Evolutionary conservation across 2,113 vertebrate genomes (phyloP), one percentile per base, ranked within the genome.

Genomic region (Leucoraja erinaceus): DNA sequence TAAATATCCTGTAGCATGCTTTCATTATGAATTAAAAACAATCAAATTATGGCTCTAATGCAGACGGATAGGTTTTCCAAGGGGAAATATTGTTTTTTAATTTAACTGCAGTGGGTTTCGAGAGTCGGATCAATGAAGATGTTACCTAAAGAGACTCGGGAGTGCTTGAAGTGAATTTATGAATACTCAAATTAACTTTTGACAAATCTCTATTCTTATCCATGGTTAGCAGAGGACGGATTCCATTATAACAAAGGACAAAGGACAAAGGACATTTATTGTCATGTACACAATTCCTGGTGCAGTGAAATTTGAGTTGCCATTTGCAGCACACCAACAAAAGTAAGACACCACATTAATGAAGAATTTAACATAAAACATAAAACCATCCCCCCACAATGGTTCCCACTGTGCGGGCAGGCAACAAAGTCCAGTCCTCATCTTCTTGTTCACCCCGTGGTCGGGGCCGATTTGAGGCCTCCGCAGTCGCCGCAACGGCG

Each of bases 111-210:
- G 25, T 56, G 79, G 47, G 75, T n/a, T 76, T 31, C 75, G 20
- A 83, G 54, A 83, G 78, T 22, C 16, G 0, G 16, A 7, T 1
- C 38, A 81, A 83, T 25, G 47, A 59, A 83, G 54, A 59, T 83
- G 79, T 83, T 83, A 54, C 20, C 79, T 56, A 25, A 72, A 72
- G 20, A 83, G 79, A 83, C 79, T 56, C 54, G 11, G 2, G 1
- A 83, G 79, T 9, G 22, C 79, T 59, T 83, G 79, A 59, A 83
- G 54, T 83, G 47, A 83, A 83, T 83, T 83, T 56, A 56, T 83
- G 79, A 59, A 83, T 83, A 12, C 0, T 8, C 54, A 83, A 59
- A 81, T 18, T 18, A 81, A 81, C 54, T 81, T 81, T 6, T 47
- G 18, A 81, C 54, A 81, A 81, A 83, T 5, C 8, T 54, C 20